Percentiles rank a stretch among this genome's conserved stretches.
Conservation (phyloP, 1,140 invertebrate genomes). For the Potamilus streckersoni region DNA sequence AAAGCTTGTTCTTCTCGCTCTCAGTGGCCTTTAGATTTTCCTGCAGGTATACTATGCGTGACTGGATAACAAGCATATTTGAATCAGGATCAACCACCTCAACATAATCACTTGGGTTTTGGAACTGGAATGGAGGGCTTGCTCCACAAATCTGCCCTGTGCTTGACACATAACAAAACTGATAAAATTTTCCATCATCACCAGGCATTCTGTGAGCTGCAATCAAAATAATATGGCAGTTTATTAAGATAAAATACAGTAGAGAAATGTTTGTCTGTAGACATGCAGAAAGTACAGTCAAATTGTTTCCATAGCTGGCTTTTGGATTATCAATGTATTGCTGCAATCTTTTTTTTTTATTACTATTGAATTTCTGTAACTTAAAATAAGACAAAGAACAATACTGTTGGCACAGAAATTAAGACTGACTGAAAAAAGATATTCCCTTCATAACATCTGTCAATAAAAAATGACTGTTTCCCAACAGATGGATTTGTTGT, state of each 20-base stretch:
- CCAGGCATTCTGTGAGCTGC: slow-evolving; percentile 61
- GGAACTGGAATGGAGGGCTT: slow-evolving; percentile 68
- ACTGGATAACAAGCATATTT: slow-evolving; percentile 63
- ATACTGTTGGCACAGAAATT: too few species aligned
- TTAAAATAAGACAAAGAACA: too few species aligned
- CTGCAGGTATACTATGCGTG: slow-evolving; percentile 53
- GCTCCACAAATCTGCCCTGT: slow-evolving; percentile 63
- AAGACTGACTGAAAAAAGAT: too few species aligned
- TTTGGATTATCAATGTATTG: too few species aligned
- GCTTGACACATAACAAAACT: slow-evolving; percentile 66
- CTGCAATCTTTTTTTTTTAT: too few species aligned
- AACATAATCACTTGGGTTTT: slow-evolving; percentile 59
- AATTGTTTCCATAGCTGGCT: too few species aligned
- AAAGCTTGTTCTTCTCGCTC: slow-evolving; percentile 34
- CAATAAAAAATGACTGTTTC: too few species aligned
- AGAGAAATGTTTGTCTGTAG: neutral
- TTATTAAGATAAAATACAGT: neutral
- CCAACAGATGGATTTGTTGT: too few species aligned
- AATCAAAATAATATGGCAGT: slow-evolving; percentile 20
- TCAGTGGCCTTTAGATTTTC: slow-evolving; percentile 48
- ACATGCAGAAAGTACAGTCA: too few species aligned
- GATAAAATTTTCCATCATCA: slow-evolving; percentile 69
- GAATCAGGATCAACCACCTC: slow-evolving; percentile 62
- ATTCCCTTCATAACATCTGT: too few species aligned
- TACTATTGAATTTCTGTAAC: too few species aligned